phyloP scores from a whole-genome alignment of 2,888 invertebrate genomes.

The Sussaba pulchella region DNA sequence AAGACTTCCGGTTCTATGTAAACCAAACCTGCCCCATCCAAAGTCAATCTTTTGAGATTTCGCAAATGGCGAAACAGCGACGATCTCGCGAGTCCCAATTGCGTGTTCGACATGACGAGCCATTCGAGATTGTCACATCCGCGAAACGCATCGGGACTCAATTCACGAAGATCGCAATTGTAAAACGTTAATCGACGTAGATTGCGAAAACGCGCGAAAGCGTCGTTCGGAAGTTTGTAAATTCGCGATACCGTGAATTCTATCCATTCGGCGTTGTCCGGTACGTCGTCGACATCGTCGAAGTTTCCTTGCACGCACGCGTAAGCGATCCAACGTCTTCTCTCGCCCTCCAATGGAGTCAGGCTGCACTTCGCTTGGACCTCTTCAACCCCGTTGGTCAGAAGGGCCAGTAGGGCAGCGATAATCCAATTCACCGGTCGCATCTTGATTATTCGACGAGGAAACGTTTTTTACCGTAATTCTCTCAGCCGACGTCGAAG shows the following conservation, averaged over 20 bases:
- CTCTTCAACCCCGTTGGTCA: background rate
- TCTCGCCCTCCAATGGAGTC: constrained; percentile 69
- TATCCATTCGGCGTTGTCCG: constrained; percentile 76
- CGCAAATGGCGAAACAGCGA: constrained; percentile 70
- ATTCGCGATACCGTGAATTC: constrained; percentile 77
- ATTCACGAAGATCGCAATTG: constrained; percentile 74
- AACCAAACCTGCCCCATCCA: constrained; percentile 71
- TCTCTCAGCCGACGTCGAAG: background rate
- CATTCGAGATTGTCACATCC: constrained; percentile 74
- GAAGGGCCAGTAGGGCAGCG: constrained; percentile 13
- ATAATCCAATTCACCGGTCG: background rate
- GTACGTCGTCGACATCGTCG: constrained; percentile 71
- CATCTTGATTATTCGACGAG: background rate
- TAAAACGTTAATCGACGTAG: constrained; percentile 75
- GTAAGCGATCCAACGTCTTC: constrained; percentile 72
- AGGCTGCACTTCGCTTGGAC: constrained; percentile 73
- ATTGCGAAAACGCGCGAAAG: constrained; percentile 72
- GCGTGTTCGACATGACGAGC: constrained; percentile 75
- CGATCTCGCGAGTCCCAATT: constrained; percentile 68
- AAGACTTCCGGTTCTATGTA: constrained; percentile 76
- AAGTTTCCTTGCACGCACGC: constrained; percentile 74
- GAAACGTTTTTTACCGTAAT: background rate
- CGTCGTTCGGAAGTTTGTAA: constrained; percentile 69
- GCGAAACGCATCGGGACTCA: constrained; percentile 72
- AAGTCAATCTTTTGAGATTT: constrained; percentile 70